Evolutionary conservation across 1,140 invertebrate species (phyloP).

Genomic region (Ditylenchus dipsaci): DNA sequence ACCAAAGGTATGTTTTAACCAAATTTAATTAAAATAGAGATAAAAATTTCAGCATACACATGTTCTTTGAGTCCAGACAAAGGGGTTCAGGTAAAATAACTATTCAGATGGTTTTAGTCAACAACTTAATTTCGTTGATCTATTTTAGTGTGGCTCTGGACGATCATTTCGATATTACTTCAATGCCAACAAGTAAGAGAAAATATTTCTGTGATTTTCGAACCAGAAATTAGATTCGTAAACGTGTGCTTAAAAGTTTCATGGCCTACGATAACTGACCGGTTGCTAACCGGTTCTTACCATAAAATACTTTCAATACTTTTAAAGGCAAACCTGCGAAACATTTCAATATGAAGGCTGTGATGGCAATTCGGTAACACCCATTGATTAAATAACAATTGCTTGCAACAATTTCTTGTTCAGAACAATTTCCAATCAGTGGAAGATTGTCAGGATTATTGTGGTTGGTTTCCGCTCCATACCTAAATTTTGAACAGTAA

Average conservation of each 20-base stretch:
- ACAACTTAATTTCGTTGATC: no score
- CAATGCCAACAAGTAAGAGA: slow-evolving; percentile 46
- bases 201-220: no score
- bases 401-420: neutral
- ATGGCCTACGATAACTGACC: no score
- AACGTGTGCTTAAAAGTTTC: no score
- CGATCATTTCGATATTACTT: slow-evolving; percentile 54
- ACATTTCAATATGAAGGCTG: slow-evolving; percentile 48
- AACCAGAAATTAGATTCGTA: no score
- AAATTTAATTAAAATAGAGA: neutral
- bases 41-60: slow-evolving; percentile 41
- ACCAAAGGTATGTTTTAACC: slow-evolving; percentile 28
- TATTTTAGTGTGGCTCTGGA: slow-evolving; percentile 43
- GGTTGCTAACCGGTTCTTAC: no score
- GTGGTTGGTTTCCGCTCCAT: slow-evolving; percentile 7
- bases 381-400: neutral
- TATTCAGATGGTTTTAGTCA: no score
- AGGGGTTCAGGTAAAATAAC: slow-evolving; percentile 37
- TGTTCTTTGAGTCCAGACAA: slow-evolving; percentile 52
- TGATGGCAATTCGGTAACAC: slow-evolving; percentile 38
- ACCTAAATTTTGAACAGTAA: no score
- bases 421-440: slow-evolving; percentile 42
- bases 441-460: slow-evolving; percentile 45
- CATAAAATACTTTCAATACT: neutral
- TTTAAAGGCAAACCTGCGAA: slow-evolving; percentile 43